These are phyloP conservation scores for Pseudorhombus dupliciocellatus DNA, from an alignment of 2,113 vertebrate species.

Conservation along the genomic window DNA sequence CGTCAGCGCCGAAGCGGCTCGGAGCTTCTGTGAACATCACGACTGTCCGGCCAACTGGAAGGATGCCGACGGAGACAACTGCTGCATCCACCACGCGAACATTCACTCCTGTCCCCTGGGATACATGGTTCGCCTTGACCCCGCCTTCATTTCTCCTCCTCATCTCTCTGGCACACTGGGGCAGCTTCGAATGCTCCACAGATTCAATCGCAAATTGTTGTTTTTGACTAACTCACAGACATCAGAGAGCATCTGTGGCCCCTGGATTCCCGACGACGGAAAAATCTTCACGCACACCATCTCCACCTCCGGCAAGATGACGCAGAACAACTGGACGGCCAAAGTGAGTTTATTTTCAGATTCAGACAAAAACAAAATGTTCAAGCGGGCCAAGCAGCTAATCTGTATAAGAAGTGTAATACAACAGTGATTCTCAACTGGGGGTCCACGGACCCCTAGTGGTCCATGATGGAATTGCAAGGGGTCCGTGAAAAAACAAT, in stretches of 20 bases:
- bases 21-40: conserved; percentile 84
- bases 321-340: conserved; percentile 86
- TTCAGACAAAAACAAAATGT: no score
- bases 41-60: conserved; percentile 86
- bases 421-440: no score
- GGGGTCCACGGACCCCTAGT: no score
- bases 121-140: conserved; percentile 78
- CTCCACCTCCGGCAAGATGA: conserved; percentile 86
- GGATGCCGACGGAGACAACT: conserved; percentile 85
- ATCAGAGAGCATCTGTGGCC: conserved; percentile 83
- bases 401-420: no score
- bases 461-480: no score
- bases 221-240: conserved; percentile 53
- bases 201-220: no score
- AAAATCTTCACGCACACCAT: conserved; percentile 88
- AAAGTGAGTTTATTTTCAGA: conserved; percentile 72
- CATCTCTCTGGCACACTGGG: no score
- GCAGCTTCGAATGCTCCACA: no score
- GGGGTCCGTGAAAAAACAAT: no score
- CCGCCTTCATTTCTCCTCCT: no score
- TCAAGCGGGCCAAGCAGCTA: no score
- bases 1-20: conserved; percentile 76
- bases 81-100: conserved; percentile 88
- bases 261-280: conserved; percentile 88
- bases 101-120: conserved; percentile 88